Percentiles rank a stretch among this genome's conserved stretches.
These are phyloP conservation scores for Melanaphis sacchari DNA, from an alignment of 1,140 invertebrate species.

Conservation along the genomic window DNA sequence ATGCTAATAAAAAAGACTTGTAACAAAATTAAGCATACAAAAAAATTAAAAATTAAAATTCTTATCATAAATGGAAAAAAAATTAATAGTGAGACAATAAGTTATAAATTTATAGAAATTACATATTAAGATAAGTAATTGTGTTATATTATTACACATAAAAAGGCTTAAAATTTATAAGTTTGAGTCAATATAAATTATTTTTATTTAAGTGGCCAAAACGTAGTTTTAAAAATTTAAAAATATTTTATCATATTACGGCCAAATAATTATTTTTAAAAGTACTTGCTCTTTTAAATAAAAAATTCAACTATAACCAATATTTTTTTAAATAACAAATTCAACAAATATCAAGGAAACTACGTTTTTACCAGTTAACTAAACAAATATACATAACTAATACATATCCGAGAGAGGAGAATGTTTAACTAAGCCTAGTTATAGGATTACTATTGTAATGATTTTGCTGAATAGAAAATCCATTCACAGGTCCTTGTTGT, in stretches of 20 bases:
- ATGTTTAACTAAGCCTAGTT: constrained; percentile 53
- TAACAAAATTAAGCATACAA: constrained; percentile 4
- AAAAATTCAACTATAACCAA: neutral
- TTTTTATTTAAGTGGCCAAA: constrained; percentile 45
- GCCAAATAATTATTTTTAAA: neutral
- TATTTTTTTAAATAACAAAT: neutral
- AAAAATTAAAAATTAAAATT: neutral
- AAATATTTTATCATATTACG: neutral
- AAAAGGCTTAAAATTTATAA: neutral
- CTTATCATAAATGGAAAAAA: neutral
- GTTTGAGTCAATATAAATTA: neutral
- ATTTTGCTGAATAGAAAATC: constrained; percentile 40
- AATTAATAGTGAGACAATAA: constrained; percentile 4
- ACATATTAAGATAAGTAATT: neutral
- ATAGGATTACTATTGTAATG: constrained; percentile 45
- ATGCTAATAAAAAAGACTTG: neutral
- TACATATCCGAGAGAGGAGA: neutral
- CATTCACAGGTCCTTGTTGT: constrained; percentile 36
- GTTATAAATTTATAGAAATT: neutral
- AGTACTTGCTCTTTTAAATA: neutral
- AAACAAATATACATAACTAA: constrained; percentile 29
- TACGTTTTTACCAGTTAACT: constrained; percentile 51
- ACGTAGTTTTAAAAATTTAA: constrained; percentile 37
- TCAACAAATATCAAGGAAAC: neutral
- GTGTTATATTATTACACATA: neutral